phyloP scores from a whole-genome alignment of 2,888 invertebrate genomes.

The Drosophila pseudotalamancana region DNA sequence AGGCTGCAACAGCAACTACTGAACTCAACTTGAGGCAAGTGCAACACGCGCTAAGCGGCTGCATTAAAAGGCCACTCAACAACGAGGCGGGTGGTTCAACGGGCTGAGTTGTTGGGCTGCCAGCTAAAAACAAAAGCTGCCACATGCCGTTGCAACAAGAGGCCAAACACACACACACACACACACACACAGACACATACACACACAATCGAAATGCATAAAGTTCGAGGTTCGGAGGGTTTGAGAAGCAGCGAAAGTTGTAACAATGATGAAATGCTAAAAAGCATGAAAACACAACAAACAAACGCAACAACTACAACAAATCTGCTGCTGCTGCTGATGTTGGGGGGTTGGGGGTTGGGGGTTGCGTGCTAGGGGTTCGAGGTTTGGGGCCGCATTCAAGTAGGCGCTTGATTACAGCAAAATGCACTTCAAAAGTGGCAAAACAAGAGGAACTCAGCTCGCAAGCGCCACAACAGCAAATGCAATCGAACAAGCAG shows the following conservation, averaged over 20 bases:
- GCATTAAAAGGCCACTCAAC: constrained; percentile 69
- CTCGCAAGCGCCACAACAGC: constrained; percentile 23
- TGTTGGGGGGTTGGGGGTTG: background rate
- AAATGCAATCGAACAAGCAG: constrained; percentile 52
- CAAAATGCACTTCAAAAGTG: constrained; percentile 72
- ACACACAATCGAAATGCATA: constrained; percentile 45
- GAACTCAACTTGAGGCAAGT: constrained; percentile 54
- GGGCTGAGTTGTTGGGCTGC: constrained; percentile 3
- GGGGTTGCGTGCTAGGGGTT: too few species aligned
- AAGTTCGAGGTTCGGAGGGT: constrained; percentile 27
- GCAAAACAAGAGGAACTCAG: constrained; percentile 38
- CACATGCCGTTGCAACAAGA: constrained; percentile 40
- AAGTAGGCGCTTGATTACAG: constrained; percentile 76
- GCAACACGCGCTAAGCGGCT: constrained; percentile 68
- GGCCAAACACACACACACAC: constrained; percentile 22
- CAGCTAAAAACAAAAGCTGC: constrained; percentile 33
- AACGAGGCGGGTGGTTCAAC: constrained; percentile 8
- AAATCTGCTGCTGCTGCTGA: constrained; percentile 3
- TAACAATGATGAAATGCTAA: constrained; percentile 73
- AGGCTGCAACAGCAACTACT: constrained; percentile 25
- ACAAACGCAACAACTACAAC: constrained; percentile 7
- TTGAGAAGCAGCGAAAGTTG: constrained; percentile 34
- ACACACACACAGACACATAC: background rate
- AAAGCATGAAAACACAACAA: constrained; percentile 58
- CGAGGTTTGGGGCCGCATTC: constrained; percentile 36